Conservation (phyloP, 2,113 vertebrate genomes). For the Mustela lutreola region DNA sequence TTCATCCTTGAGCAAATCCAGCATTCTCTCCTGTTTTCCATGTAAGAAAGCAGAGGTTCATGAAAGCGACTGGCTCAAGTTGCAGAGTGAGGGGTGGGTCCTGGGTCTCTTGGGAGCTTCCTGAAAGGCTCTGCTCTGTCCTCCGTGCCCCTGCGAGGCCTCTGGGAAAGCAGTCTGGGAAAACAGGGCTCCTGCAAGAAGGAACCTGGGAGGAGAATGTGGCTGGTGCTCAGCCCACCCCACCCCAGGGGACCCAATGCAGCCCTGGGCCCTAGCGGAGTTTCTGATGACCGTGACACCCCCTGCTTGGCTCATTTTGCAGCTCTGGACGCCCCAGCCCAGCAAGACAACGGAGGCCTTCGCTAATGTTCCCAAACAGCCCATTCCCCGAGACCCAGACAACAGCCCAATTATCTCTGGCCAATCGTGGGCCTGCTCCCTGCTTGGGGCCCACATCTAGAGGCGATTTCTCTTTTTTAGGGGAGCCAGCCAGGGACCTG, state of each 20-base stretch:
- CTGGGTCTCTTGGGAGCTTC: background rate
- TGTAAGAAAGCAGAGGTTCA: background rate
- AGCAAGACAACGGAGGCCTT: constrained; percentile 21
- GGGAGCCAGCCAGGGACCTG: background rate
- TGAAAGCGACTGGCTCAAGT: background rate
- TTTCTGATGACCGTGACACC: constrained; percentile 79
- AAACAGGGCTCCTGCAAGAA: background rate
- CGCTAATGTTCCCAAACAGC: constrained; percentile 80
- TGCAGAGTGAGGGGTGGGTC: background rate
- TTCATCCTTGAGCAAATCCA: background rate
- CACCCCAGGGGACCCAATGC: background rate
- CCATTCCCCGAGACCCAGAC: constrained; percentile 59
- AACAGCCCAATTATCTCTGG: constrained; percentile 56
- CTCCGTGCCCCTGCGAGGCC: too few relatives aligned
- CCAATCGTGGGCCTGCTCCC: constrained; percentile 67
- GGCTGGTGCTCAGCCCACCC: too few relatives aligned
- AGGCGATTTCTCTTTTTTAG: constrained; percentile 48
- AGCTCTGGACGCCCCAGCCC: constrained; percentile 63
- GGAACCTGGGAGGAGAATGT: background rate
- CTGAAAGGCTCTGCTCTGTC: background rate
- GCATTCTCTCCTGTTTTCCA: background rate
- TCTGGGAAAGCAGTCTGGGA: background rate
- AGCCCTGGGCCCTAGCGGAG: constrained; percentile 71
- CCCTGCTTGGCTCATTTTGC: constrained; percentile 75
- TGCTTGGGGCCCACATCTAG: constrained; percentile 27